Evolutionary conservation across 2,888 invertebrate species (phyloP).

Genomic region (Agrilus cyanescens): DNA sequence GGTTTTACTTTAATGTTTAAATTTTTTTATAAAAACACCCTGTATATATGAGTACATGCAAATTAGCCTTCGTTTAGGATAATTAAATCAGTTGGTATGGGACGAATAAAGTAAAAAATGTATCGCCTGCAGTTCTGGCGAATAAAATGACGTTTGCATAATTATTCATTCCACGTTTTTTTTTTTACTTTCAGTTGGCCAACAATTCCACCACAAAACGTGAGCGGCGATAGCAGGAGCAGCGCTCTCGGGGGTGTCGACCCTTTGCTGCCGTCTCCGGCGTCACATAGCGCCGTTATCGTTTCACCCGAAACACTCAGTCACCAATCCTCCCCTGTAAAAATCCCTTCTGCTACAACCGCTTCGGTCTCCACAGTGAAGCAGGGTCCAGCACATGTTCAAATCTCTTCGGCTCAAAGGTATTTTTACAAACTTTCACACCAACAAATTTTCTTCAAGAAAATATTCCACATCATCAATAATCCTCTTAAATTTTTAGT

Average conservation of each 20-base stretch:
- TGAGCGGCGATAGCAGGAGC: slow-evolving; percentile 51
- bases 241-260: slow-evolving; percentile 40
- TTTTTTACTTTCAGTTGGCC: slow-evolving; percentile 37
- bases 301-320: slow-evolving; percentile 65
- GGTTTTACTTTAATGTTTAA: too few species aligned
- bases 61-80: too few species aligned
- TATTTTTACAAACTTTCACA: slow-evolving; percentile 16
- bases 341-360: slow-evolving; percentile 17
- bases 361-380: slow-evolving; percentile 1
- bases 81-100: too few species aligned
- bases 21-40: too few species aligned
- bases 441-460: too few species aligned
- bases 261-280: slow-evolving; percentile 61
- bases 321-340: slow-evolving; percentile 54
- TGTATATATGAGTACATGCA: too few species aligned
- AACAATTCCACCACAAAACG: slow-evolving; percentile 50
- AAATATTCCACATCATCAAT: too few species aligned
- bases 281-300: slow-evolving; percentile 60
- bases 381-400: slow-evolving; percentile 37
- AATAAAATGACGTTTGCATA: too few species aligned
- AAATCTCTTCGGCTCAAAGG: slow-evolving; percentile 44
- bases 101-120: too few species aligned
- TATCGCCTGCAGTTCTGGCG: too few species aligned
- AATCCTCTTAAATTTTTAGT: too few species aligned
- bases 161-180: not conserved